Percentiles rank a stretch among this genome's conserved stretches.
These are phyloP conservation scores for Ivindomyrus marchei DNA, from an alignment of 2,113 vertebrate genomes.

Conservation along the genomic window DNA sequence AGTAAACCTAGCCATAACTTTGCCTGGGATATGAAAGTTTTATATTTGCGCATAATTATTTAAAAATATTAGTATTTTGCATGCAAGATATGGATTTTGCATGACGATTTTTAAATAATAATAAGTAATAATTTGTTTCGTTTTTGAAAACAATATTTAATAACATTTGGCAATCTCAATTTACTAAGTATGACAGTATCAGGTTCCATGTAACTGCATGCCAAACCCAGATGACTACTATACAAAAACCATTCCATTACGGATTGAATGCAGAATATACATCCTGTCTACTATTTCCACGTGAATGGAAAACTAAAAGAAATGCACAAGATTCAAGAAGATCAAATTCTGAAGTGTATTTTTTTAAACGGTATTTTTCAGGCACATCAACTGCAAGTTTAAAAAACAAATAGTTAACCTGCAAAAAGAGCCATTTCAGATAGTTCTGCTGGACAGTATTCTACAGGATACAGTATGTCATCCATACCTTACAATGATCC, in stretches of 20 bases:
- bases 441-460: background rate
- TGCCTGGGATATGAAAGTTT: background rate
- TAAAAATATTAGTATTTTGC: background rate
- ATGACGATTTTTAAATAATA: background rate
- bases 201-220: background rate
- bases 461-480: background rate
- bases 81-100: background rate
- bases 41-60: background rate
- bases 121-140: background rate
- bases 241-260: background rate
- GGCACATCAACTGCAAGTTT: background rate
- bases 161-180: background rate
- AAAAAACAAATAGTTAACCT: background rate
- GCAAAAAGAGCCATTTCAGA: background rate
- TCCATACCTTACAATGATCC: background rate
- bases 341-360: background rate
- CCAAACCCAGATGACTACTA: background rate
- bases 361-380: background rate
- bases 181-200: background rate
- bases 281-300: background rate
- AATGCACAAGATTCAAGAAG: background rate
- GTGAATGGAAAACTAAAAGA: background rate
- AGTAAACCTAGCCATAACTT: background rate
- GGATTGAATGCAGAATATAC: background rate
- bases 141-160: background rate